phyloP scores from a whole-genome alignment of 2,888 invertebrate species.

The Lasioglossum marginatum region DNA sequence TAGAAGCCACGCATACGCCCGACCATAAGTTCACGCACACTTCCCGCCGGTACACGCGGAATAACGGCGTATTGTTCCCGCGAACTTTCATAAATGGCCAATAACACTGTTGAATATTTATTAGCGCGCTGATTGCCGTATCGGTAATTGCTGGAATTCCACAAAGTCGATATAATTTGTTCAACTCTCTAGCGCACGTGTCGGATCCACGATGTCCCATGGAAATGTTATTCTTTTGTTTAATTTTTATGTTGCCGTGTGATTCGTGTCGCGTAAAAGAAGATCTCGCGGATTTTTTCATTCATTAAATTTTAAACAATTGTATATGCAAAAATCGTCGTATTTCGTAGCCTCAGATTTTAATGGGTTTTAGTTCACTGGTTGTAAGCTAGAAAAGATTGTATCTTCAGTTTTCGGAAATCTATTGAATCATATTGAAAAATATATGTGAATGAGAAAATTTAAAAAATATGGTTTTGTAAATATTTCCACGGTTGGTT shows the following conservation, averaged over 20 bases:
- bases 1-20: not conserved
- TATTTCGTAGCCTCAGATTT: too few species aligned
- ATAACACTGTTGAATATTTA: not conserved
- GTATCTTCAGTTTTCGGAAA: too few species aligned
- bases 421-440: too few species aligned
- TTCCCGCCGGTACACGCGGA: not conserved
- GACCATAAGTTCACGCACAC: not conserved
- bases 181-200: too few species aligned
- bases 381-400: too few species aligned
- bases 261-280: too few species aligned
- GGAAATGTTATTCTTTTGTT: not conserved
- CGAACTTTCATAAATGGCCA: not conserved
- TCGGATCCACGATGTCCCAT: too few species aligned
- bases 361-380: too few species aligned
- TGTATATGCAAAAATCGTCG: too few species aligned
- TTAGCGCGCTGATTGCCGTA: not conserved
- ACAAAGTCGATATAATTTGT: not conserved
- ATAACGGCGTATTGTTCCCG: not conserved
- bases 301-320: not conserved
- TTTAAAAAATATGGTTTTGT: too few species aligned
- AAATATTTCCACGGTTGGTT: too few species aligned
- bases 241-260: not conserved
- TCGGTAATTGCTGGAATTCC: not conserved
- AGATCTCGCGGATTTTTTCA: not conserved
- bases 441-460: too few species aligned